Base-by-base conservation (phyloP, 2,797 vertebrate genomes). In the Crenuchus spilurus region DNA sequence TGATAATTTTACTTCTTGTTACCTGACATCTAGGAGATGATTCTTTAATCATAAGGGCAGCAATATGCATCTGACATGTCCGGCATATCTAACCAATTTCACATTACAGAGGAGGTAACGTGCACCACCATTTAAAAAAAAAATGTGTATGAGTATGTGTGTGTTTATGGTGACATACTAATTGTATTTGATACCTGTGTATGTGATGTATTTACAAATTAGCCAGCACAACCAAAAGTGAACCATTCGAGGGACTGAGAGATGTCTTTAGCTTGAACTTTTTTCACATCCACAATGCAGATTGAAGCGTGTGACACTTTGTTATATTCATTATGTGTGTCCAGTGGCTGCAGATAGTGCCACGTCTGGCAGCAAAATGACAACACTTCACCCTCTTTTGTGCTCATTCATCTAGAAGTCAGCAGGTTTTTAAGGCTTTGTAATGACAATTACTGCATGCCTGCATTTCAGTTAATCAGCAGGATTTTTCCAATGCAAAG, bases 341-440 rank as follows among this genome's bases (percentile, higher is more conserved):
- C 85, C 87, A 80, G 81, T 84, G 82, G 77, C 75, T 46, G 86
- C 52, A 83, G 83, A 88, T 85, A 85, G 82, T 87, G 87, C 83
- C 79, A 79, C 80, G 84, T 83, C 82, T 87, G 79, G 80, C 77
- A 83, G 74, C 88, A 89, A 79, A 88, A 87, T 84, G 85, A 86
- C 87, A 84, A 83, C 80, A 82, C 86, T 84, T 85, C 77, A 37
- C 78, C 90, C 87, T 46, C 90, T 87, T 94, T 93, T 93, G 91
- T 93, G 88, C 91, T 82, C 81, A 89, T 92, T 88, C 87, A 87
- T 90, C 93, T 93, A 91, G 82, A 92, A 94, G 94, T 96, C 94
- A 95, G 94, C 95, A 95, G 94, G 93, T 95, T 95, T 91, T 80
- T 92, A 92, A 94, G 92, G 92, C 91, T 91, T 91, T 93, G 90